Conservation (phyloP, 2,113 vertebrate genomes). For the Chrysemys picta region DNA sequence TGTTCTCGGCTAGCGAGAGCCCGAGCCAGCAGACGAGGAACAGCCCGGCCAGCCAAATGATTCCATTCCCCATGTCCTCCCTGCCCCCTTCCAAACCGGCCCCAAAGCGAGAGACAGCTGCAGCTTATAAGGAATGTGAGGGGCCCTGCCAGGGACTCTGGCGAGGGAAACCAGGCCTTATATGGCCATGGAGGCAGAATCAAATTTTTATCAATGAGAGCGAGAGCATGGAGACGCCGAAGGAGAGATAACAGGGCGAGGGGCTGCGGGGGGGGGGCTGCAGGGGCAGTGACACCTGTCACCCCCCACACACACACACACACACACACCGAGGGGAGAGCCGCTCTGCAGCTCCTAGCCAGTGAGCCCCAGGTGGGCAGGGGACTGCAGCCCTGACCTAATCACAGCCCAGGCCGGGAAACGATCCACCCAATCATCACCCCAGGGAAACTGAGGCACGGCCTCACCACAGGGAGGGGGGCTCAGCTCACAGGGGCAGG, state of each 20-base stretch:
- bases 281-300: constrained; percentile 52
- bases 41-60: constrained; percentile 66
- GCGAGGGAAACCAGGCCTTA: constrained; percentile 97
- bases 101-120: constrained; percentile 91
- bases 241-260: constrained; percentile 65
- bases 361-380: background rate
- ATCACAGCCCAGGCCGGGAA: background rate
- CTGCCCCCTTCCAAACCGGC: constrained; percentile 78
- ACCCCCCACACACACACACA: background rate
- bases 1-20: background rate
- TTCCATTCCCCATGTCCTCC: constrained; percentile 78
- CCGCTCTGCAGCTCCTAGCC: fast-evolving
- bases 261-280: constrained; percentile 27
- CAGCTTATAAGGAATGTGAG: constrained; percentile 96
- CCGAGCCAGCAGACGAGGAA: constrained; percentile 26
- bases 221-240: constrained; percentile 62
- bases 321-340: background rate
- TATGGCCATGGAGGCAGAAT: constrained; percentile 96
- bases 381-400: background rate
- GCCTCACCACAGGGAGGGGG: background rate
- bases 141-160: constrained; percentile 88
- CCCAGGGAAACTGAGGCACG: background rate
- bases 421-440: background rate
- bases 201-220: constrained; percentile 96
- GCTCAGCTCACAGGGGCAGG: background rate